These are phyloP conservation scores for Drosophila longiperda DNA, from an alignment of 2,888 invertebrate genomes.

Conservation along the genomic window DNA sequence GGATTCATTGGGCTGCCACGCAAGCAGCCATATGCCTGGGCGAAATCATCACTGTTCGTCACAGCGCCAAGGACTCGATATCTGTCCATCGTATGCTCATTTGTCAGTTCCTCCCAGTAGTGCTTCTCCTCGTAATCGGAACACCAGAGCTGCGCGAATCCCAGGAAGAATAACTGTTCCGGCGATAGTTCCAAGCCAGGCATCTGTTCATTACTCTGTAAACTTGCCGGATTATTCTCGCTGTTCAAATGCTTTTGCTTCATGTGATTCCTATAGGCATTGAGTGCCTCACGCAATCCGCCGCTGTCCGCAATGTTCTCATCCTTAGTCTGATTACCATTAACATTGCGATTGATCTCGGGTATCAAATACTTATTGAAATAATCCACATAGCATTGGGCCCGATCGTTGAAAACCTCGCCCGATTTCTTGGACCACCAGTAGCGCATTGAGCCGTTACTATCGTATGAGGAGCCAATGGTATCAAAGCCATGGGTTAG, in stretches of 20 bases:
- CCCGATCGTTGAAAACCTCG: constrained; percentile 72
- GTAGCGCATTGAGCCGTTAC: constrained; percentile 51
- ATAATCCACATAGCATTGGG: constrained; percentile 77
- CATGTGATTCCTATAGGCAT: constrained; percentile 73
- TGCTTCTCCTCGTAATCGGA: constrained; percentile 77
- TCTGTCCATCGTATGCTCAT: constrained; percentile 80
- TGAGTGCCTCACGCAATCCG: constrained; percentile 72
- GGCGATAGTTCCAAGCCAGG: constrained; percentile 80
- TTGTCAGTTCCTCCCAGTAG: constrained; percentile 78
- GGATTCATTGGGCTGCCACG: constrained; percentile 81
- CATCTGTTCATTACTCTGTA: constrained; percentile 71
- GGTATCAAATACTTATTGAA: constrained; percentile 76
- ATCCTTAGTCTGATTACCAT: constrained; percentile 77
- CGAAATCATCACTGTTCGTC: constrained; percentile 79
- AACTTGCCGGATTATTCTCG: constrained; percentile 11
- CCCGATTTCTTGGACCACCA: constrained; percentile 81
- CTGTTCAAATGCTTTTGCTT: constrained; percentile 49
- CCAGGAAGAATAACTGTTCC: constrained; percentile 82
- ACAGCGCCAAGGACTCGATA: constrained; percentile 81
- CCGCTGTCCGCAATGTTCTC: constrained; percentile 83
- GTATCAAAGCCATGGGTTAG: constrained; percentile 82
- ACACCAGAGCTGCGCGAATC: constrained; percentile 83
- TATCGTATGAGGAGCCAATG: constrained; percentile 70
- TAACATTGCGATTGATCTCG: constrained; percentile 78
- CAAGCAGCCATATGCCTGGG: constrained; percentile 74